phyloP scores from a whole-genome alignment of 1,140 invertebrate genomes.

The Caenorhabditis inopinata region DNA sequence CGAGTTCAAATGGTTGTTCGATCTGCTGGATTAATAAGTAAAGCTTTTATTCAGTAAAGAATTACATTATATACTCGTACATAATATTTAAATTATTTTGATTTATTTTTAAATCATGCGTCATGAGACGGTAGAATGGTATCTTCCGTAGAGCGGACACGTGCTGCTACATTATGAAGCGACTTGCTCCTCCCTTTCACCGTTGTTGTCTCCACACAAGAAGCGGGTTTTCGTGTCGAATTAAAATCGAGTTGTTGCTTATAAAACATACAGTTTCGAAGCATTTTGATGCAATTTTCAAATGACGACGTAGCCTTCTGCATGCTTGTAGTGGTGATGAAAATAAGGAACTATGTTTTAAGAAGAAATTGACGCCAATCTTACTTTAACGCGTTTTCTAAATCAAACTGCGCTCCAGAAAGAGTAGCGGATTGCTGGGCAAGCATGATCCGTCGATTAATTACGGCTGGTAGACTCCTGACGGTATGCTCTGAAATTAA shows the following conservation, averaged over 20 bases:
- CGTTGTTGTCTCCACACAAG: neutral
- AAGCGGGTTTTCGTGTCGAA: constrained; percentile 53
- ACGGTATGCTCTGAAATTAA: constrained; percentile 67
- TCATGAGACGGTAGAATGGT: neutral
- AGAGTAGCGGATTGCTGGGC: constrained; percentile 51
- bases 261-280: constrained; percentile 69
- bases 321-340: constrained; percentile 68
- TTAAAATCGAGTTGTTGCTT: constrained; percentile 69
- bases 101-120: no score
- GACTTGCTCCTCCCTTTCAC: constrained; percentile 35
- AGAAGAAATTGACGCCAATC: no score
- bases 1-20: neutral
- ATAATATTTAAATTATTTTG: no score
- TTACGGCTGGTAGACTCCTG: constrained; percentile 68
- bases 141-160: neutral
- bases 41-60: neutral
- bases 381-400: constrained; percentile 59
- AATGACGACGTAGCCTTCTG: constrained; percentile 67
- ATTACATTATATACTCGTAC: neutral
- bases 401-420: constrained; percentile 54
- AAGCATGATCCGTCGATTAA: constrained; percentile 66
- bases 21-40: neutral
- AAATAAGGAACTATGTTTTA: no score
- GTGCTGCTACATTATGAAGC: constrained; percentile 19
- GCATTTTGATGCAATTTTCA: constrained; percentile 67